Base-by-base conservation (phyloP, 2,113 vertebrate species). In the Sapayoa aenigma region DNA sequence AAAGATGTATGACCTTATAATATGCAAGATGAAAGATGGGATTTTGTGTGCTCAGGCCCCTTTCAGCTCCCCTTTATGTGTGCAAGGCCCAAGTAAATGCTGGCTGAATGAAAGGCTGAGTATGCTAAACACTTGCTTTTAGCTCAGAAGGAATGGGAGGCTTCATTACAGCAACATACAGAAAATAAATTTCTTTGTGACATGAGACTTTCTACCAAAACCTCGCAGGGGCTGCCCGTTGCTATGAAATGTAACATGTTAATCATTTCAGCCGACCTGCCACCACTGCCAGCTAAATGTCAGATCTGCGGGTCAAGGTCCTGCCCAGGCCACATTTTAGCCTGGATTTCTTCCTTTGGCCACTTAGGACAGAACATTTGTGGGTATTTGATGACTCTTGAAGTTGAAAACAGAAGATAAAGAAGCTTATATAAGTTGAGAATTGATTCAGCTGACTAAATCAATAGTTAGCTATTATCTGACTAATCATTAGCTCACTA, bases 181-280 rank as follows among this genome's bases (percentile, higher is more conserved):
- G 31, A 71, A 59, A 81, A 71, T 6, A 90, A 20, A 27, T 9
- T 20, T 5, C 5, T 11, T 11, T 14, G 1, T 35, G 33, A 53
- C 5, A 7, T 31, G 24, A 8, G 42, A 33, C 55, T 87, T 81
- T 44, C 35, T 59, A 33, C 16, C 17, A 37, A 87, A 91, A 87
- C 14, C 23, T 81, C 67, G 50, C 39, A 47, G 41, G 30, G 30
- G 23, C 30, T 87, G 59, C 23, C 41, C 30, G 16, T 42, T 73
- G 18, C 39, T 49, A 3, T 1, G 0, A 79, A 66, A 50, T 12
- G 21, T 28, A 58, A 25, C 22, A 11, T 47, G 30, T 59, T 90
- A 98, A 96, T 98, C 5, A 98, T 95, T 39, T 92, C 91, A 88
- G 96, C 94, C 90, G 97, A 98, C n/a, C 44, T 65, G 68, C 98